Percentiles rank a stretch among this genome's conserved stretches.
phyloP scores from a whole-genome alignment of 1,140 invertebrate species.

The Caenorhabditis inopinata region DNA sequence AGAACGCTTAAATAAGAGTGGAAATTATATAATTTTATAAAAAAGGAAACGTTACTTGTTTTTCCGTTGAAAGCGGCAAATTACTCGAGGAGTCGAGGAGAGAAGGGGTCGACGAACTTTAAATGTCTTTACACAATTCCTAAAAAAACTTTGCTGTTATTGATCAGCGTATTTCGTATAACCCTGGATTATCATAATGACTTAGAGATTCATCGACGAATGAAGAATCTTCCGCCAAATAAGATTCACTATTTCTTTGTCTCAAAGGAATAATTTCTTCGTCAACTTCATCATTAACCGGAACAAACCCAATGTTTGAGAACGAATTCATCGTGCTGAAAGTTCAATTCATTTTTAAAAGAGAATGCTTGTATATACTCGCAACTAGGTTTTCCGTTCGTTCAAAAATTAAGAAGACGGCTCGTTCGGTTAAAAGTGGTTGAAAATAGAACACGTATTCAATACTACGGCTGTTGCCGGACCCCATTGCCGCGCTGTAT shows the following conservation, averaged over 20 bases:
- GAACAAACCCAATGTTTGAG: neutral
- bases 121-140: neutral
- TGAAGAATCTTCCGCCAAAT: neutral
- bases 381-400: too few relatives aligned
- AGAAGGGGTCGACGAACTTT: neutral
- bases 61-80: neutral
- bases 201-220: neutral
- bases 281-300: neutral
- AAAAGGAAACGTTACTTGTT: neutral
- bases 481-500: too few relatives aligned
- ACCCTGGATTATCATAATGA: neutral
- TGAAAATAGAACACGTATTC: too few relatives aligned
- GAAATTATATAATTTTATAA: neutral
- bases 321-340: slow-evolving; percentile 8
- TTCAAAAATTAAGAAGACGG: too few relatives aligned
- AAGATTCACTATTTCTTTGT: neutral
- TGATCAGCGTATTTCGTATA: too few relatives aligned
- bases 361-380: too few relatives aligned
- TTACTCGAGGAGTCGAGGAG: slow-evolving; percentile 4
- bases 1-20: neutral
- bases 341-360: too few relatives aligned
- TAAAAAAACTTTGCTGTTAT: neutral
- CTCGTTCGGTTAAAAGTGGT: too few relatives aligned
- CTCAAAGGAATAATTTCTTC: neutral
- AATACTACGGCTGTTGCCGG: too few relatives aligned